Percentiles rank a stretch among this genome's conserved stretches.
Conservation (phyloP, 2,113 vertebrate species). For the Labeo rohita region DNA sequence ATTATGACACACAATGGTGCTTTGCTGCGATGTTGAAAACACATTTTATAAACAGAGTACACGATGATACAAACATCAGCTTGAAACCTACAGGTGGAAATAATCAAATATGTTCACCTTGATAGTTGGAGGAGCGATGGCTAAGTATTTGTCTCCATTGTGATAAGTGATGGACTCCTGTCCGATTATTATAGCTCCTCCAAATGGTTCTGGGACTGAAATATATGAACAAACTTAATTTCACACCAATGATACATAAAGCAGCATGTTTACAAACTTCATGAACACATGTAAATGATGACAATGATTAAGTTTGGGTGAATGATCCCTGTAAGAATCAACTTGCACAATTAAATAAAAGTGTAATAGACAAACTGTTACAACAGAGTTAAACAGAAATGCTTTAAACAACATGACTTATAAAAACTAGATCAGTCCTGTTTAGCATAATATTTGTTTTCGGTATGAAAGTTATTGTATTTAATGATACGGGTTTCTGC, state of each 20-base stretch:
- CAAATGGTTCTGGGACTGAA: conserved; percentile 95
- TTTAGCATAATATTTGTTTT: too few species aligned
- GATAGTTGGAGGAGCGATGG: conserved; percentile 96
- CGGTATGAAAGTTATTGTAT: not conserved
- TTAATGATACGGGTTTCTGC: not conserved
- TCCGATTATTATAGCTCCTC: conserved; percentile 97
- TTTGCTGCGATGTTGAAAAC: conserved; percentile 82
- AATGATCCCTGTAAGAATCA: too few species aligned
- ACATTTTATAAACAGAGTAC: not conserved
- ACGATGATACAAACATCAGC: not conserved
- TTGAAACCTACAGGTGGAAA: not conserved
- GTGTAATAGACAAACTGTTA: too few species aligned
- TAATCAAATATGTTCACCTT: conserved; percentile 80
- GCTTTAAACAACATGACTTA: not conserved
- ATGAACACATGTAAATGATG: too few species aligned
- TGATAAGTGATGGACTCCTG: conserved; percentile 98
- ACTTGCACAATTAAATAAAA: too few species aligned
- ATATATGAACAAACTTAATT: conserved; percentile 43
- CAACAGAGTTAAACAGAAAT: not conserved
- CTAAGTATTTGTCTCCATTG: conserved; percentile 97
- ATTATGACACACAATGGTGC: conserved; percentile 96
- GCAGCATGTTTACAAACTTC: too few species aligned
- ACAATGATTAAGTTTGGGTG: too few species aligned
- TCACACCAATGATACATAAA: too few species aligned
- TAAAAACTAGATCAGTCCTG: not conserved